Conservation (phyloP, 2,113 vertebrate genomes). For the Dromaius novaehollandiae region DNA sequence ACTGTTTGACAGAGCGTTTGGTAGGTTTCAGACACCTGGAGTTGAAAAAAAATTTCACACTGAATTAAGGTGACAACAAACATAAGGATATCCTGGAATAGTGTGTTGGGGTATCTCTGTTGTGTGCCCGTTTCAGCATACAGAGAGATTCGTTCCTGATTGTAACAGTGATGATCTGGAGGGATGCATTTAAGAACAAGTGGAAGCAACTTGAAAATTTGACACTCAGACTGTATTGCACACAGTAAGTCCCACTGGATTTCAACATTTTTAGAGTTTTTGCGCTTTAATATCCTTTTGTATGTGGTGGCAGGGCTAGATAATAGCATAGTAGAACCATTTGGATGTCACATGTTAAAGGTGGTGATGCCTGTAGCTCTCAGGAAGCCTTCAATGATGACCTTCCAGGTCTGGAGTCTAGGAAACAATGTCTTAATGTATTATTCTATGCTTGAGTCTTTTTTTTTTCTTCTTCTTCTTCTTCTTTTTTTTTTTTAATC, state of each 20-base stretch:
- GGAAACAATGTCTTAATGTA: background rate
- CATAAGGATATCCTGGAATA: background rate
- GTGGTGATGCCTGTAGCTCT: background rate
- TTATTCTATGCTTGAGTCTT: background rate
- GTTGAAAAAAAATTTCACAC: background rate
- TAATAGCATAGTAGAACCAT: background rate
- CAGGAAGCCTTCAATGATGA: background rate
- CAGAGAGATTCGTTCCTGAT: background rate
- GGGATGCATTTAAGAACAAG: background rate
- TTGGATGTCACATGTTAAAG: background rate
- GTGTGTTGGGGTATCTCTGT: background rate
- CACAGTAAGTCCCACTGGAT: background rate
- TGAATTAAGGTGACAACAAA: background rate
- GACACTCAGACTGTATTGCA: background rate
- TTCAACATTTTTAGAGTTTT: background rate
- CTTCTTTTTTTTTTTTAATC: too few relatives aligned
- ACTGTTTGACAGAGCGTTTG: background rate
- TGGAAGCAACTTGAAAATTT: slow-evolving; percentile 14
- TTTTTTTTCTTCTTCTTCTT: too few relatives aligned
- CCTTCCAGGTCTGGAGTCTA: background rate
- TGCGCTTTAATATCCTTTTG: background rate
- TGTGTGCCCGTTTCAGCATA: background rate
- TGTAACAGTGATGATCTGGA: background rate
- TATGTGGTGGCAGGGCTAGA: background rate
- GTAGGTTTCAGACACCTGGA: background rate